Conservation (phyloP, 2,888 invertebrate species). For the Chrysopilus asiliformis region DNA sequence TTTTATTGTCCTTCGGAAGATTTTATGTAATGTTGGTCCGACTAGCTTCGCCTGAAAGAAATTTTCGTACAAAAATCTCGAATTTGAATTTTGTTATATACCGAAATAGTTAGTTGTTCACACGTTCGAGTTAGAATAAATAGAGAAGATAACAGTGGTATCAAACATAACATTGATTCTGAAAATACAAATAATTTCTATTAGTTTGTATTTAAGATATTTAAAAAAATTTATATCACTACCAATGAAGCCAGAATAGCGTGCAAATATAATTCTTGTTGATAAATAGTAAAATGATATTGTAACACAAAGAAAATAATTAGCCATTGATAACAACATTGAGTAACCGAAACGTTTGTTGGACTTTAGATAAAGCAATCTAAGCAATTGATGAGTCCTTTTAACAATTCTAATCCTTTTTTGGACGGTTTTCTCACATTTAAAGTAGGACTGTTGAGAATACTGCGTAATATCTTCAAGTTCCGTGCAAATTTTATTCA, state of each 20-base stretch:
- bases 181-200: too few species aligned
- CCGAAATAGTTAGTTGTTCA: slow-evolving; percentile 3
- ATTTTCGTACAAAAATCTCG: too few species aligned
- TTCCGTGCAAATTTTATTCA: too few species aligned
- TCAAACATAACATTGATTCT: slow-evolving; percentile 5
- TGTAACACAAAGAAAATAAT: slow-evolving; percentile 8
- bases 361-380: background rate
- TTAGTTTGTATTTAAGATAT: too few species aligned
- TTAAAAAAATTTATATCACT: too few species aligned
- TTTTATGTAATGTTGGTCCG: slow-evolving; percentile 3
- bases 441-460: too few species aligned
- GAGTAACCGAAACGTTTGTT: slow-evolving; percentile 4
- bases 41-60: too few species aligned
- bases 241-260: slow-evolving; percentile 6
- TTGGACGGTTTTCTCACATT: slow-evolving; percentile 1
- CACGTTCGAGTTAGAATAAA: slow-evolving; percentile 4
- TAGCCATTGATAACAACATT: slow-evolving; percentile 2
- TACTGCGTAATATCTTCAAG: too few species aligned
- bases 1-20: background rate
- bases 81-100: too few species aligned
- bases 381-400: slow-evolving; percentile 3
- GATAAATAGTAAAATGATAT: slow-evolving; percentile 4
- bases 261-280: slow-evolving; percentile 2
- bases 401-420: background rate
- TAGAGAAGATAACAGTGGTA: slow-evolving; percentile 4